Base-by-base conservation (phyloP, 1,140 invertebrate species). In the Ceratina calcarata region DNA sequence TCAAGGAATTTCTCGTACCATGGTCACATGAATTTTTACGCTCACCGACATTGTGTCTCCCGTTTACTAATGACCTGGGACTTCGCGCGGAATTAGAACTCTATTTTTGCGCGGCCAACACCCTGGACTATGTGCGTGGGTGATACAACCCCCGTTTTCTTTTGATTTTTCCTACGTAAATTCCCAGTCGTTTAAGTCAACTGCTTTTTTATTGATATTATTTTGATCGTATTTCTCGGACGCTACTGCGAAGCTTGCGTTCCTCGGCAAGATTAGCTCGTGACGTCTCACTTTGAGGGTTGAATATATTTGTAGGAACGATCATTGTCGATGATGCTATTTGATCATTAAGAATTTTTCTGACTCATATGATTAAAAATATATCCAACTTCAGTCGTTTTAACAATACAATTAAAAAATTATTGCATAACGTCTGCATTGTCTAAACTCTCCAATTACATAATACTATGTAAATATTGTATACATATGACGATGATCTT, bases 41-140 rank as follows among this genome's bases (percentile, higher is more conserved):
- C 27, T 55, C 51, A n/a, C 8, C 49, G 18, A 3, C 72, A 65
- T 74, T 65, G 72, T 55, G 6, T n/a, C 24, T n/a, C 13, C 7
- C 10, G 24, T 58, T 20, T 32, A 22, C 60, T 74, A 65, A 65
- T 37, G 61, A 74, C 61, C 49, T 10, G 49, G 20, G 61, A 57
- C 61, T 55, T 20, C 16, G 16, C 58, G 37, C 58, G 15, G 27
- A 74, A 74, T 74, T 74, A 74, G 61, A 65, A 55, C 8, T 74
- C 72, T 74, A 65, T 74, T 74, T 74, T 12, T 37, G 22, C 15
- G 18, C 15, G 4, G 32, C n/a, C 65, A 55, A 57, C 37, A 57
- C 22, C 15, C 45, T 12, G 16, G 24, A 4, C 13, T 15, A 0
- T 12, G 22, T 3, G 24, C 22, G 64, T 22, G 37, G 37, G 37